Base-by-base conservation (phyloP, 1,140 invertebrate genomes). In the Achatina immaculata region DNA sequence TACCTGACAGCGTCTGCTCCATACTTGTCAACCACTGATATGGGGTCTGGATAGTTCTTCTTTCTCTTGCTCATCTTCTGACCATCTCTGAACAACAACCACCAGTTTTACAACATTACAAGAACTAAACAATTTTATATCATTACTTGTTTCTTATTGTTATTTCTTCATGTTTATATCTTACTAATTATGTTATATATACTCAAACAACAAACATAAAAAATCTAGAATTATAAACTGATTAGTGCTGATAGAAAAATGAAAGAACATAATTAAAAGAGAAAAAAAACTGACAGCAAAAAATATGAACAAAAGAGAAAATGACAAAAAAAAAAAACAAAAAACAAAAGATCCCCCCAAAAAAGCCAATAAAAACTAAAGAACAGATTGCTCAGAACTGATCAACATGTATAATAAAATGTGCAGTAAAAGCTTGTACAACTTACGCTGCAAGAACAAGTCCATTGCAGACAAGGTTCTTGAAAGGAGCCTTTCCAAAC, bases 51-150 rank as follows among this genome's bases (percentile, higher is more conserved):
- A 92, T 99, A 99, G 91, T 99, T 99, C 90, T 99, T 98, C 92
- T 99, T 99, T 24, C 98, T 94, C 90, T 99, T 99, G 0, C 97
- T 99, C 98, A 99, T 99, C 91, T 99, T 99, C 90, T 99, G 96
- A 4, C 98, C 98, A 93, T 99, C 98, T 66, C 95, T 92, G 62
- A 34, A 68, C 69, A 65, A 48, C 51, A 19, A 43, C 11, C 69
- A 80, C 2, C 28, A 74, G 66, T 72, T 36, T 71, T n/a, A 19
- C n/a, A n/a, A n/a, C n/a, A n/a, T n/a, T 28, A 34, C 14, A 62
- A 78, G 9, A 43, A n/a, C n/a, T n/a, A n/a, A n/a, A n/a, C n/a
- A n/a, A n/a, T n/a, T n/a, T n/a, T n/a, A n/a, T n/a, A n/a, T n/a
- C n/a, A n/a, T n/a, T n/a, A n/a, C n/a, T n/a, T n/a, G n/a, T n/a